Conservation (phyloP, 2,797 vertebrate species). For the Sebastolobus alascanus region DNA sequence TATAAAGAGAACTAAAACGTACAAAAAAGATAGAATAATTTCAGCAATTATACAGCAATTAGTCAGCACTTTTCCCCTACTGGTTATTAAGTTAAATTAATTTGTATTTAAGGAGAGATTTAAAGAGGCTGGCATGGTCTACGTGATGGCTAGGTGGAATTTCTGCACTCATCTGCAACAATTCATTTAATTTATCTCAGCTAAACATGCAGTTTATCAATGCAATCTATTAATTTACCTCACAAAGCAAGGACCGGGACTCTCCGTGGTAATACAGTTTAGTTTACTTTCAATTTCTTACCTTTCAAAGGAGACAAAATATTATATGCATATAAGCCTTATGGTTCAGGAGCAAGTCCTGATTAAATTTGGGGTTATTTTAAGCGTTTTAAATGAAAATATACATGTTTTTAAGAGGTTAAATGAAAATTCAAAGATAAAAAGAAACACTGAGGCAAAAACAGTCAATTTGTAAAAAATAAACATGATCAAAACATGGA, state of each 20-base stretch:
- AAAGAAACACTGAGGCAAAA: slow-evolving; percentile 16
- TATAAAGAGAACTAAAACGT: slow-evolving; percentile 36
- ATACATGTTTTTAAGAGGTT: not conserved
- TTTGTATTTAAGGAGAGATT: slow-evolving; percentile 19
- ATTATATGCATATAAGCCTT: too few species aligned
- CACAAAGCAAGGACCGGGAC: not conserved
- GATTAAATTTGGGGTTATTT: too few species aligned
- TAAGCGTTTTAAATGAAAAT: accelerated
- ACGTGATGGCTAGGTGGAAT: not conserved
- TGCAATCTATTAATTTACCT: not conserved
- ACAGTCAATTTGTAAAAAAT: too few species aligned
- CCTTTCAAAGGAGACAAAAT: too few species aligned
- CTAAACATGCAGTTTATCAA: not conserved
- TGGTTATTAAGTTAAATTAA: slow-evolving; percentile 21
- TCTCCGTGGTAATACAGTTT: not conserved
- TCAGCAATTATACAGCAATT: slow-evolving; percentile 57
- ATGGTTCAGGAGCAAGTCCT: too few species aligned
- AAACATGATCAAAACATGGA: too few species aligned
- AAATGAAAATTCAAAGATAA: slow-evolving; percentile 4
- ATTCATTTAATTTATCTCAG: not conserved
- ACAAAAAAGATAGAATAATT: slow-evolving; percentile 28
- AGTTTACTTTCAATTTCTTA: too few species aligned
- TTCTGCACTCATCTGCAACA: slow-evolving; percentile 5
- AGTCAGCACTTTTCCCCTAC: slow-evolving; percentile 32
- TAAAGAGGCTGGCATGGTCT: not conserved